phyloP scores from a whole-genome alignment of 1,140 invertebrate species.

The Pentalonia nigronervosa region DNA sequence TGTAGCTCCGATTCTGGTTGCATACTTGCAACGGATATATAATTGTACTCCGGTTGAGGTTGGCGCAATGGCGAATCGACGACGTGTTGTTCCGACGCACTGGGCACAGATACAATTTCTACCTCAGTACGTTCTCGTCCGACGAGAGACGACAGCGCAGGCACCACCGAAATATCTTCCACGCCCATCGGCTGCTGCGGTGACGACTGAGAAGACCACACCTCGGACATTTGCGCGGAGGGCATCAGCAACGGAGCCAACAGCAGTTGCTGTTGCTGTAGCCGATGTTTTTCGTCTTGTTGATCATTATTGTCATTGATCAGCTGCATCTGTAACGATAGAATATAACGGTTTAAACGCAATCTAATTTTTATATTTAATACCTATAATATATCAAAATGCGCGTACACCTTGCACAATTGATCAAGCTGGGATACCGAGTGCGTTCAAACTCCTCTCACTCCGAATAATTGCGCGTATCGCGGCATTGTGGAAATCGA shows the following conservation, averaged over 20 bases:
- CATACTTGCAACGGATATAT: neutral
- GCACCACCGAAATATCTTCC: neutral
- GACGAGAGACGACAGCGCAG: neutral
- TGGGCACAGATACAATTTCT: constrained; percentile 26
- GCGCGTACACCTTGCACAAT: too few species aligned
- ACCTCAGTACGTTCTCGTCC: constrained; percentile 34
- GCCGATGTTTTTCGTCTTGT: neutral
- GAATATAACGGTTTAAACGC: neutral
- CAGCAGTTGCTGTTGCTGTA: constrained; percentile 35
- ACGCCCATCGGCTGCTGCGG: neutral
- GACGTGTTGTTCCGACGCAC: constrained; percentile 30
- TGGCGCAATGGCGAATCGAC: neutral
- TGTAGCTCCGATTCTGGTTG: neutral
- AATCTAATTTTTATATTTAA: neutral
- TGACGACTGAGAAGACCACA: neutral
- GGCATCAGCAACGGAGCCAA: constrained; percentile 40
- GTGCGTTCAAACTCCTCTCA: neutral
- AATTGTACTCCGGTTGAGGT: neutral
- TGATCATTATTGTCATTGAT: neutral
- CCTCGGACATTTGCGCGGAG: neutral
- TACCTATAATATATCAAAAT: neutral
- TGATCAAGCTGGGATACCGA: too few species aligned
- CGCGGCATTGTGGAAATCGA: neutral
- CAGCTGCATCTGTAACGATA: neutral
- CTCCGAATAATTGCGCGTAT: neutral